phyloP scores from a whole-genome alignment of 2,797 vertebrate species.

The Cossypha heuglini region DNA sequence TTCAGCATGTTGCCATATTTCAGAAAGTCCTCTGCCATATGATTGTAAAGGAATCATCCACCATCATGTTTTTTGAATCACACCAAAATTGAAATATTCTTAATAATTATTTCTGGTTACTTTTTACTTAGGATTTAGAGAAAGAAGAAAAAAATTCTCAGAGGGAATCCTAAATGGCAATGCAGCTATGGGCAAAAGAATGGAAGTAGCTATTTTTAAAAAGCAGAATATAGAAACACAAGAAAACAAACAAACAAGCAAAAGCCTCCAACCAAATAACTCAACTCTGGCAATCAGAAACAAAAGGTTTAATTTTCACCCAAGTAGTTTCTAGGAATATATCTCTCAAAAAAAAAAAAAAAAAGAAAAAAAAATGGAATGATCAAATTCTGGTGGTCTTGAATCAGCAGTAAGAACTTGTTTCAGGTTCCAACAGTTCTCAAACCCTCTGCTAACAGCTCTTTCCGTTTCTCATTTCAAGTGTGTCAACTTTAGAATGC shows the following conservation, averaged over 20 bases:
- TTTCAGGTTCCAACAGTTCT: neutral
- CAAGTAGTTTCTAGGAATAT: neutral
- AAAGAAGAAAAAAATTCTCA: neutral
- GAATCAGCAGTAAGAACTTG: too few species aligned
- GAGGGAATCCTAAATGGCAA: neutral
- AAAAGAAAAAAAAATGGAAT: fast-evolving
- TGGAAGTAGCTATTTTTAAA: neutral
- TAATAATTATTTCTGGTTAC: neutral
- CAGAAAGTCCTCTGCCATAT: neutral
- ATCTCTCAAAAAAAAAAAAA: neutral
- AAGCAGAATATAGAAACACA: neutral
- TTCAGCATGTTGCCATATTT: neutral
- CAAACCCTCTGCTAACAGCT: neutral
- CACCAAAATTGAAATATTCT: neutral
- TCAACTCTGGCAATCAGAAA: neutral
- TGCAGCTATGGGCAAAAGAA: neutral
- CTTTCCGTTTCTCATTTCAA: neutral
- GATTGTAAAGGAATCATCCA: neutral
- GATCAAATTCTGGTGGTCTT: neutral
- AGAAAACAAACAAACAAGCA: neutral
- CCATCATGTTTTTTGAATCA: neutral
- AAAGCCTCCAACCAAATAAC: neutral
- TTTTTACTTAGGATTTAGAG: neutral
- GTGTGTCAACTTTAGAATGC: fast-evolving
- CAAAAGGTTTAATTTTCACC: neutral